Conservation (phyloP, 2,797 vertebrate genomes). For the Manis pentadactyla region DNA sequence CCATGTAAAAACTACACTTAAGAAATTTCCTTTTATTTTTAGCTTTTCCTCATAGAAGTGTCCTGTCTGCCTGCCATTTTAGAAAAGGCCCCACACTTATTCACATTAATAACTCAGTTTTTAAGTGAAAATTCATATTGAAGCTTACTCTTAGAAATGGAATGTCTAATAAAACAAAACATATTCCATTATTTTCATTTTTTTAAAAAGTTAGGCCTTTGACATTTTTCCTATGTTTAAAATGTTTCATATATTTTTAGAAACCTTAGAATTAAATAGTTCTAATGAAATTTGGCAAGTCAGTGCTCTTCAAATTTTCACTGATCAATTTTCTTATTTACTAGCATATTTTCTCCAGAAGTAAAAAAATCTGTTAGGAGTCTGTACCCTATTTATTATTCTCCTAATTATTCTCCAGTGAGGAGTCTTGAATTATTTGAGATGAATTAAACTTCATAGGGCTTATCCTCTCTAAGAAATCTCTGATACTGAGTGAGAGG, state of each 20-base stretch:
- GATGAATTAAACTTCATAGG: constrained; percentile 11
- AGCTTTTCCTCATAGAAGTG: constrained; percentile 5
- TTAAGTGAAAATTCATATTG: constrained; percentile 30
- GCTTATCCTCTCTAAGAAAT: constrained; percentile 54
- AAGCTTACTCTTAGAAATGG: constrained; percentile 11
- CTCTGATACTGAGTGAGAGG: constrained; percentile 38
- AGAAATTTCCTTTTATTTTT: not conserved
- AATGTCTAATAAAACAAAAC: constrained; percentile 35
- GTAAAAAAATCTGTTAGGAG: not conserved
- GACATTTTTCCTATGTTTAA: constrained; percentile 27
- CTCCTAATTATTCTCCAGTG: not conserved
- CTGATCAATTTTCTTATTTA: not conserved
- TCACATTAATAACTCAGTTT: constrained; percentile 3
- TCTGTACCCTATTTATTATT: not conserved
- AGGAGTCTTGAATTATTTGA: not conserved
- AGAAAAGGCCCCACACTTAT: not conserved
- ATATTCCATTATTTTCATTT: not conserved
- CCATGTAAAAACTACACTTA: not conserved
- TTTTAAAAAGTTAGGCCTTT: not conserved
- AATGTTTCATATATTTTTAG: not conserved
- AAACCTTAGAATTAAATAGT: constrained; percentile 9
- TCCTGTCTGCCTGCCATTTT: not conserved
- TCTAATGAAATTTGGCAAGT: constrained; percentile 28
- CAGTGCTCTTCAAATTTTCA: not conserved
- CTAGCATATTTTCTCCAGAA: not conserved